Conservation (phyloP, 2,888 invertebrate species). For the Hirtodrosophila confusa region DNA sequence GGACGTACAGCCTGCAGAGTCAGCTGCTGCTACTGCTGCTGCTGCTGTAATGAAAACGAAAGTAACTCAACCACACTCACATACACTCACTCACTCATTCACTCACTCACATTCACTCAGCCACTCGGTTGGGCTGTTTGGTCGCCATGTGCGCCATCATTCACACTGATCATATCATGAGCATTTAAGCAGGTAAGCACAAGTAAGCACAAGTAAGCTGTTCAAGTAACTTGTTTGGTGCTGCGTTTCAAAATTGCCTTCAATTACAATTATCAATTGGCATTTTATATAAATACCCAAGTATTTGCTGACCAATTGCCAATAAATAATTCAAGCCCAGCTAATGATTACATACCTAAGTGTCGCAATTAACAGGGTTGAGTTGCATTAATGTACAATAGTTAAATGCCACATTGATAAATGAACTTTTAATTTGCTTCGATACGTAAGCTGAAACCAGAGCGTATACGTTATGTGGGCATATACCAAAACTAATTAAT, state of each 20-base stretch:
- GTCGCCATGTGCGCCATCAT: slow-evolving; percentile 37
- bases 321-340: slow-evolving; percentile 1
- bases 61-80: slow-evolving; percentile 63
- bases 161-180: slow-evolving; percentile 10
- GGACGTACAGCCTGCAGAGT: slow-evolving; percentile 47
- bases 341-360: slow-evolving; percentile 8
- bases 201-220: too few relatives aligned
- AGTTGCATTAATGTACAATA: slow-evolving; percentile 6
- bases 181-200: too few relatives aligned
- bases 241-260: too few relatives aligned
- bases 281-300: slow-evolving; percentile 1
- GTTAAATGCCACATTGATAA: slow-evolving; percentile 10
- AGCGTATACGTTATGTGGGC: slow-evolving; percentile 22
- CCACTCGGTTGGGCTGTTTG: slow-evolving; percentile 13
- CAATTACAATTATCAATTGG: slow-evolving; percentile 1
- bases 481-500: not conserved
- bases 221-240: too few relatives aligned
- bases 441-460: not conserved
- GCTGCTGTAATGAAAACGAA: slow-evolving; percentile 78
- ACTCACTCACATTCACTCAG: slow-evolving; percentile 29
- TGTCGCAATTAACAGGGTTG: slow-evolving; percentile 14
- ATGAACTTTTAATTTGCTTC: not conserved
- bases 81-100: slow-evolving; percentile 26
- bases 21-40: slow-evolving; percentile 41
- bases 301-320: not conserved